Evolutionary conservation across 1,140 invertebrate genomes (phyloP).

Genomic region (Drosophila guanche): DNA sequence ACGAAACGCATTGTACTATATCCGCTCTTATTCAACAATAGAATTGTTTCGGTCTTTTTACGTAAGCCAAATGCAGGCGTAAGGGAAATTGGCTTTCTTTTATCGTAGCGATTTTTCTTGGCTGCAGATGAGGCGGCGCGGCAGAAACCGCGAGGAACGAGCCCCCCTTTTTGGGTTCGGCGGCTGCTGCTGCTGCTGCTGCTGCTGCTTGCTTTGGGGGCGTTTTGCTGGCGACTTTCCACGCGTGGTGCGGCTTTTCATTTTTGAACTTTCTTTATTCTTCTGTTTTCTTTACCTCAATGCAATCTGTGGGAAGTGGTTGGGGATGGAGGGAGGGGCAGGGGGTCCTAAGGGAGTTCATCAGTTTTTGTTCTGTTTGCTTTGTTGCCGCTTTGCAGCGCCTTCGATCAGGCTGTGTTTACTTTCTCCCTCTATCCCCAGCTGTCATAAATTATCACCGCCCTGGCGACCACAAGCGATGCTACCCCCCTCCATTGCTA

Average conservation of each 20-base stretch:
- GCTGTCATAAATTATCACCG: constrained; percentile 76
- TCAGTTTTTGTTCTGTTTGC: constrained; percentile 52
- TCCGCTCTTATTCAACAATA: neutral
- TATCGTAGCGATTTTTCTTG: constrained; percentile 35
- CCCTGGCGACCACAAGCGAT: constrained; percentile 38
- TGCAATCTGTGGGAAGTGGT: constrained; percentile 15
- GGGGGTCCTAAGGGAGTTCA: constrained; percentile 21
- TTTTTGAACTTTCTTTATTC: constrained; percentile 63
- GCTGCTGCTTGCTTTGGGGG: constrained; percentile 9
- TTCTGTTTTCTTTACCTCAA: neutral
- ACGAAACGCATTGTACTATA: constrained; percentile 3
- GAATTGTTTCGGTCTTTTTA: constrained; percentile 29
- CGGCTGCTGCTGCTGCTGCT: neutral
- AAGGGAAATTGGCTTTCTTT: constrained; percentile 9
- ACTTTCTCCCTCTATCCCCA: constrained; percentile 12
- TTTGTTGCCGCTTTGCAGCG: constrained; percentile 39
- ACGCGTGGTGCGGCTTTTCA: constrained; percentile 57
- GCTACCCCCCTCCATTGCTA: constrained; percentile 18
- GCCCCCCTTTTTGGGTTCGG: constrained; percentile 56
- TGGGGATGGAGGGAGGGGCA: neutral
- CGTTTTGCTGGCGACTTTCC: constrained; percentile 34
- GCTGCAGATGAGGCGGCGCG: constrained; percentile 25
- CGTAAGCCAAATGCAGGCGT: constrained; percentile 37
- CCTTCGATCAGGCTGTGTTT: constrained; percentile 38
- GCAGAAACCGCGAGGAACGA: constrained; percentile 49